Base-by-base conservation (phyloP, 2,113 vertebrate genomes). In the Alosa alosa region DNA sequence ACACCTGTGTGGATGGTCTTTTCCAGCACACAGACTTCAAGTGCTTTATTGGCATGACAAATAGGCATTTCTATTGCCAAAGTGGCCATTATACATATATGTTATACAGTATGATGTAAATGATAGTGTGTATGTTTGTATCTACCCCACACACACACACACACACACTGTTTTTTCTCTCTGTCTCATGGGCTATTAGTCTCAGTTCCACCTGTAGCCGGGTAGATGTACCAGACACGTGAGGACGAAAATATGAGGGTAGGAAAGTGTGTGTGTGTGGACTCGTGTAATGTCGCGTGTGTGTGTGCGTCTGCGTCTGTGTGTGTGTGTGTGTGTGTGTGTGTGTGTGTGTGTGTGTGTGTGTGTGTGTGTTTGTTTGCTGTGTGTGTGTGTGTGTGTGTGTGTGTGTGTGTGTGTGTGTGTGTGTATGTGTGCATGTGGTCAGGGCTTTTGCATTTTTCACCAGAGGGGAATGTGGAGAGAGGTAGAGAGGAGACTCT, bases 391-490 rank as follows among this genome's bases (percentile, higher is more conserved):
- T 49, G 47, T 11, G 47, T 49, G 47, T 49, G 9, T 49, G 7
- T 49, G 47, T 49, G 47, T 9, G 46, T 47, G 46, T 47, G 46
- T 47, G 46, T 47, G 46, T 47, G 6, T 47, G 46, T 47, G 46
- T 47, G 39, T 31, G 44, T 47, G 78, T 87, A 47, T 84, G 82
- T 8, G 46, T 4, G 46, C 10, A 11, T 47, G 46, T 47, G 46
- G 46, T 11, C 46, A 47, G 46, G 41, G 41, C 41, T 44, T 44
- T 44, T 44, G 41, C 41, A 44, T 44, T 11, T 72, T 87, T 39
- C 39, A 96, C 96, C 96, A 95, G 96, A 95, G 96, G 95, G 55
- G 20, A 60, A 20, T 22, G 5, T 5, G 3, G 50, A 55, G 52
- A 55, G 52, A 17, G 15, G 55, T 22, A 22, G 3, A 60, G 55